Percentiles rank a stretch among this genome's conserved stretches.
These are phyloP conservation scores for Drosophila prolongata DNA, from an alignment of 2,888 invertebrate genomes.

Conservation along the genomic window DNA sequence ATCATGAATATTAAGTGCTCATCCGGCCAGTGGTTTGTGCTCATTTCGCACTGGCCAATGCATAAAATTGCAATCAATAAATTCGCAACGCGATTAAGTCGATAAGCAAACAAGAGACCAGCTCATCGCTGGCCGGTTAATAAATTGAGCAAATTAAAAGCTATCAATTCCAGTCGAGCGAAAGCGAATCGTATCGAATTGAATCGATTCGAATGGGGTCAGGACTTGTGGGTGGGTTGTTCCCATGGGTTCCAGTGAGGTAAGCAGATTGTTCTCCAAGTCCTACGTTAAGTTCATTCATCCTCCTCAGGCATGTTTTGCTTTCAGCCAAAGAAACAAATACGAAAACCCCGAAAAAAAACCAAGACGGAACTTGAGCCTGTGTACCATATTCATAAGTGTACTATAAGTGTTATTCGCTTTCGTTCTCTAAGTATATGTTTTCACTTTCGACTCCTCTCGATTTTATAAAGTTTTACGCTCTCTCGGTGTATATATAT, in stretches of 20 bases:
- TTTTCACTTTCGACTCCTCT: slow-evolving; percentile 28
- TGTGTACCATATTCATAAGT: slow-evolving; percentile 15
- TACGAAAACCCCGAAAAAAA: background rate
- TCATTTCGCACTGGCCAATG: slow-evolving; percentile 27
- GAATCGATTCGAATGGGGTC: slow-evolving; percentile 7
- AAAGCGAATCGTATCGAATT: background rate
- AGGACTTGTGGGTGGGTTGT: background rate
- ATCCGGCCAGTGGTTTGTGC: slow-evolving; percentile 6
- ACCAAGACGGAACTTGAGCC: background rate
- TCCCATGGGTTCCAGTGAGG: slow-evolving; percentile 45
- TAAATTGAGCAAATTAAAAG: slow-evolving; percentile 69
- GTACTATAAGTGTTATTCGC: slow-evolving; percentile 35
- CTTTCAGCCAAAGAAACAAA: background rate
- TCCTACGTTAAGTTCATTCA: slow-evolving; percentile 7
- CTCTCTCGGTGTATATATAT: slow-evolving; percentile 66
- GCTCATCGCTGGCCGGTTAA: slow-evolving; percentile 17
- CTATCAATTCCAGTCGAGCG: slow-evolving; percentile 50
- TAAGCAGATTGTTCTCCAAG: slow-evolving; percentile 55
- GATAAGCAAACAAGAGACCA: slow-evolving; percentile 49
- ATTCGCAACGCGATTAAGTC: slow-evolving; percentile 68
- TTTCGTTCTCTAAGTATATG: slow-evolving; percentile 30
- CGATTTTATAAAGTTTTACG: slow-evolving; percentile 51
- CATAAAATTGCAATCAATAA: slow-evolving; percentile 68
- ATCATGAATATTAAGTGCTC: slow-evolving; percentile 42
- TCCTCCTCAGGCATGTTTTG: slow-evolving; percentile 63